Base-by-base conservation (phyloP, 2,797 vertebrate genomes). In the Urocyon cinereoargenteus region DNA sequence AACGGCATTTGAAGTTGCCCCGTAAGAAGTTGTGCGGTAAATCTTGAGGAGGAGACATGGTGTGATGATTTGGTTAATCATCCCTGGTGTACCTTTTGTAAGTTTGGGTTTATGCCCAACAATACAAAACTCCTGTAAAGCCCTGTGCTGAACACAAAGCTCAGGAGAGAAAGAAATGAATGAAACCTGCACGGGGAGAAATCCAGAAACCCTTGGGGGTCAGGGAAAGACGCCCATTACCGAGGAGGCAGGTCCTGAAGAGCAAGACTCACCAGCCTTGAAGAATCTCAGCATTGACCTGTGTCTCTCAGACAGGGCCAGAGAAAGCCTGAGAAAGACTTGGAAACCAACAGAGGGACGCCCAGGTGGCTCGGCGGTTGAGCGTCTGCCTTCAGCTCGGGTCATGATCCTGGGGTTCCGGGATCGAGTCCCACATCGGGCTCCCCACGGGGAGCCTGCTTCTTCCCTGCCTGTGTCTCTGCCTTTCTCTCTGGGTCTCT, bases 201-300 rank as follows among this genome's bases (percentile, higher is more conserved):
- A 24, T 24, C 70, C 40, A 45, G 75, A 59, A 55, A 61, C 19
- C 14, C 15, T 16, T 13, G 1, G 0, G 5, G 26, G 7, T 3
- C 5, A 0, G 24, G 45, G 49, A 45, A 28, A n/a, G 36, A 11
- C 0, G 21, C 62, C 9, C 21, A 2, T 19, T 21, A 6, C 55
- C 0, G 1, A 26, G 34, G 18, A 28, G 15, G 16, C 21, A 2
- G 24, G 26, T 7, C 61, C 59, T 8, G 19, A n/a, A 0, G 0
- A 16, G 15, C n/a, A 21, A 15, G 12, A 0, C 28, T 15, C 4
- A 0, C 21, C 53, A 1, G 7, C 72, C 18, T 6, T 1, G 21
- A 34, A 28, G 61, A n/a, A 11, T 12, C 57, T 51, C 26, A 3
- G 10, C 6, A 2, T 53, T 28, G 1, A 26, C 36, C 19, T 22